These are phyloP conservation scores for Brienomyrus brachyistius DNA, from an alignment of 2,113 vertebrate genomes.

Conservation along the genomic window DNA sequence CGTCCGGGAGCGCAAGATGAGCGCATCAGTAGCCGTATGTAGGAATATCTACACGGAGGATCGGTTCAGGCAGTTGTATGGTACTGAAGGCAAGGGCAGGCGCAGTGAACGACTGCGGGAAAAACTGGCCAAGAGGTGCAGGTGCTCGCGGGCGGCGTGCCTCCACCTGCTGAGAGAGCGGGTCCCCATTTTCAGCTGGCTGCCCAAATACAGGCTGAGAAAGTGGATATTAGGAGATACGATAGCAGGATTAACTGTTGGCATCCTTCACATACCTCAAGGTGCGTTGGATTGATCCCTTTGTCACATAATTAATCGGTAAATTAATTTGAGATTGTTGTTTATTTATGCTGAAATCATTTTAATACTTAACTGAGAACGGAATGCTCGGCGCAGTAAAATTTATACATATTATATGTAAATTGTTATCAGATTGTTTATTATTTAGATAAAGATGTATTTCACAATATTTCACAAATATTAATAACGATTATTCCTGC, in stretches of 20 bases:
- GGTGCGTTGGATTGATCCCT: conserved; percentile 53
- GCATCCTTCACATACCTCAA: conserved; percentile 84
- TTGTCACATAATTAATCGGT: neutral
- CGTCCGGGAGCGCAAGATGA: conserved; percentile 53
- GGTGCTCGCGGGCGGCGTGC: conserved; percentile 59
- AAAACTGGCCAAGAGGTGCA: conserved; percentile 45
- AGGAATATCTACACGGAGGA: conserved; percentile 71
- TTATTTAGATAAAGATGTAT: neutral
- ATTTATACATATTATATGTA: neutral
- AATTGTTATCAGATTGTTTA: neutral
- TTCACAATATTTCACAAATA: neutral
- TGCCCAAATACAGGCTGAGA: conserved; percentile 71
- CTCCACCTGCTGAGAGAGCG: conserved; percentile 61
- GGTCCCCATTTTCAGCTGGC: conserved; percentile 73
- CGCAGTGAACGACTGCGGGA: conserved; percentile 45
- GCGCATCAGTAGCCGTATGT: conserved; percentile 67
- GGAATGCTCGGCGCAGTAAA: neutral
- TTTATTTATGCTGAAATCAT: neutral
- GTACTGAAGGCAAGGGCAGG: conserved; percentile 43
- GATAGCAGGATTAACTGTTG: conserved; percentile 77
- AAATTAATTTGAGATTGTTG: neutral
- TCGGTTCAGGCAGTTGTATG: conserved; percentile 66
- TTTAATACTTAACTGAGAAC: neutral
- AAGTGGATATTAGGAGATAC: conserved; percentile 80
- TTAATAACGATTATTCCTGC: neutral